These are phyloP conservation scores for Chascanopsetta lugubris DNA, from an alignment of 2,113 vertebrate genomes.

Conservation along the genomic window DNA sequence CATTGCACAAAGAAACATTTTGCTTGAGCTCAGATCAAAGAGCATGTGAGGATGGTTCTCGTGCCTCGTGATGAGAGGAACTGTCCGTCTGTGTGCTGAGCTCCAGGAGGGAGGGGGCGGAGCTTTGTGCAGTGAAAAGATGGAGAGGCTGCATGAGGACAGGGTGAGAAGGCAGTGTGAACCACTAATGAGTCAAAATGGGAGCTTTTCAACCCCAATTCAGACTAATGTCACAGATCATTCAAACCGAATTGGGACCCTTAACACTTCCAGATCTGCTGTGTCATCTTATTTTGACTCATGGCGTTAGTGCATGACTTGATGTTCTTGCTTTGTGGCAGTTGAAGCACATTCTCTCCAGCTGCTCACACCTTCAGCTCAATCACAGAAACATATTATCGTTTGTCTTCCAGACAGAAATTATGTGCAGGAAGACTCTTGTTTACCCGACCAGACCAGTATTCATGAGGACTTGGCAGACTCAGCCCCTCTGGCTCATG, in stretches of 20 bases:
- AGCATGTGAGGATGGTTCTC: slow-evolving; percentile 54
- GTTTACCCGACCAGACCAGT: slow-evolving; percentile 80
- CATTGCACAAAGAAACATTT: slow-evolving; percentile 81
- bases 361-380: slow-evolving; percentile 78
- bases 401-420: slow-evolving; percentile 87
- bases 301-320: slow-evolving; percentile 76
- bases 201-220: slow-evolving; percentile 43
- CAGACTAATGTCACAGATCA: slow-evolving; percentile 15
- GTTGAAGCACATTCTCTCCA: slow-evolving; percentile 79
- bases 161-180: slow-evolving; percentile 85
- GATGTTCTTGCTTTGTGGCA: slow-evolving; percentile 71
- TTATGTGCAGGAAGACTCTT: slow-evolving; percentile 82
- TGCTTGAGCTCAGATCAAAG: slow-evolving; percentile 47
- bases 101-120: slow-evolving; percentile 51
- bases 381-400: slow-evolving; percentile 79
- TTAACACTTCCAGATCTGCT: slow-evolving; percentile 35
- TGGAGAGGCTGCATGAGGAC: slow-evolving; percentile 75
- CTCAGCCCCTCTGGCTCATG: slow-evolving; percentile 77
- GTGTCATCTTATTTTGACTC: slow-evolving; percentile 81
- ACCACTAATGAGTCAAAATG: slow-evolving; percentile 82
- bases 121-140: slow-evolving; percentile 82
- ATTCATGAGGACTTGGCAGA: slow-evolving; percentile 77
- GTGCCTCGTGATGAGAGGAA: slow-evolving; percentile 43
- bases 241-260: slow-evolving; percentile 35
- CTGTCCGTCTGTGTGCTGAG: slow-evolving; percentile 60